These are phyloP conservation scores for Arenaria interpres DNA, from an alignment of 2,113 vertebrate genomes.

Conservation along the genomic window DNA sequence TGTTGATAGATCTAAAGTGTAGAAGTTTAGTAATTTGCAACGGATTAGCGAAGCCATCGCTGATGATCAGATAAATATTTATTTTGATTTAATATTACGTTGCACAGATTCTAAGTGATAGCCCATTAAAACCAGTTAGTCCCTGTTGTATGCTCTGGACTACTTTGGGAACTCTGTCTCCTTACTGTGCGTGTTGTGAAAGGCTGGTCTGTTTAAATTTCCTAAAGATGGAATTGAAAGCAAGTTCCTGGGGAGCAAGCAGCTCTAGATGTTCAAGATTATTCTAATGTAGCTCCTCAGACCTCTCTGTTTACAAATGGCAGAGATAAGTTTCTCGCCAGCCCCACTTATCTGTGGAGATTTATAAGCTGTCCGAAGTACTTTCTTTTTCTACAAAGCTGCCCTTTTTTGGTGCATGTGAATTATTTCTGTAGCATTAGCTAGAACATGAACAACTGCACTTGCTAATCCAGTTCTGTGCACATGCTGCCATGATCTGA, in stretches of 20 bases:
- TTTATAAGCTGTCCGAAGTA: not conserved
- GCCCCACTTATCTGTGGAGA: not conserved
- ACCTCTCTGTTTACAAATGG: not conserved
- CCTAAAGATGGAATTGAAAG: not conserved
- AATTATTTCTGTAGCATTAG: not conserved
- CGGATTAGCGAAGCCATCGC: not conserved
- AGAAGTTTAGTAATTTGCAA: not conserved
- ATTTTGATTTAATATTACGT: no score
- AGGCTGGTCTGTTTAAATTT: not conserved
- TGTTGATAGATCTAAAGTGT: not conserved
- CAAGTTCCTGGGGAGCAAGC: not conserved
- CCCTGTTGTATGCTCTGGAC: not conserved
- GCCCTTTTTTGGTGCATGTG: not conserved
- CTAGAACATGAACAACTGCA: not conserved
- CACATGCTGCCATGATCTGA: not conserved
- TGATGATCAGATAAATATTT: not conserved
- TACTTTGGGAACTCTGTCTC: not conserved
- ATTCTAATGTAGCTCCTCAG: not conserved
- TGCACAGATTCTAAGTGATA: no score
- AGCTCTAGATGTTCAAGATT: not conserved
- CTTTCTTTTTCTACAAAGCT: not conserved
- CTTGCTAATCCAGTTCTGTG: not conserved
- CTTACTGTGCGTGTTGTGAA: not conserved
- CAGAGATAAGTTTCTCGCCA: not conserved
- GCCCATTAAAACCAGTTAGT: not conserved